Conservation (phyloP, 2,797 vertebrate species). For the Arctocebus calabarensis region DNA sequence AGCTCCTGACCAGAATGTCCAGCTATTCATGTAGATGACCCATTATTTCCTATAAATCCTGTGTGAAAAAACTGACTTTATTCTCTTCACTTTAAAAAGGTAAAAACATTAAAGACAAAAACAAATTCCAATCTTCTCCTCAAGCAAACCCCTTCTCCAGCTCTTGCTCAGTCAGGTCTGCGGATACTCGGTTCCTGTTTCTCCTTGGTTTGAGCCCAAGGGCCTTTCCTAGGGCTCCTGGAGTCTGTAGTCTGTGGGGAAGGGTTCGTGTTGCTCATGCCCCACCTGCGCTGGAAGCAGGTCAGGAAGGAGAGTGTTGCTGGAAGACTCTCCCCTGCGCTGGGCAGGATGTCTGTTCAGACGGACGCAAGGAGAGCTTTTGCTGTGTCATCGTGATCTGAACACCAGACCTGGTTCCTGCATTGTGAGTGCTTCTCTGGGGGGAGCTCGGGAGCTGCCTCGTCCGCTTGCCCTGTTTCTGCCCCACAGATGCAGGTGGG, state of each 20-base stretch:
- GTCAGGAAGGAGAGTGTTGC: background rate
- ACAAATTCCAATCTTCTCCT: background rate
- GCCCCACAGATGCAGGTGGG: too few relatives aligned
- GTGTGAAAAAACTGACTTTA: background rate
- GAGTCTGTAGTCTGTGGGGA: rapidly evolving
- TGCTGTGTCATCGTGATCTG: background rate
- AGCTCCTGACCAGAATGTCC: background rate
- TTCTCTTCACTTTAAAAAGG: background rate
- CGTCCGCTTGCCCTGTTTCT: background rate
- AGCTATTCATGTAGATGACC: background rate
- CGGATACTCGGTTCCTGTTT: too few relatives aligned
- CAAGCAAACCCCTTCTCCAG: too few relatives aligned
- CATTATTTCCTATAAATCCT: too few relatives aligned
- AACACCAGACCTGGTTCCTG: background rate
- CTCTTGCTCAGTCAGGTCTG: background rate
- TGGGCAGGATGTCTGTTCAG: background rate
- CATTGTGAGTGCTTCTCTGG: background rate
- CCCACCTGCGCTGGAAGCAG: background rate
- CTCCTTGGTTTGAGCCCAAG: background rate
- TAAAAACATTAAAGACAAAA: background rate
- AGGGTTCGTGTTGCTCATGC: background rate
- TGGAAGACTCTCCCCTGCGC: background rate
- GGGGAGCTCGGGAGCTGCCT: background rate
- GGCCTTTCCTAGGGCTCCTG: background rate
- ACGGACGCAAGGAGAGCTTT: background rate